Conservation (phyloP, 1,140 invertebrate genomes). For the Meteorus sp. region DNA sequence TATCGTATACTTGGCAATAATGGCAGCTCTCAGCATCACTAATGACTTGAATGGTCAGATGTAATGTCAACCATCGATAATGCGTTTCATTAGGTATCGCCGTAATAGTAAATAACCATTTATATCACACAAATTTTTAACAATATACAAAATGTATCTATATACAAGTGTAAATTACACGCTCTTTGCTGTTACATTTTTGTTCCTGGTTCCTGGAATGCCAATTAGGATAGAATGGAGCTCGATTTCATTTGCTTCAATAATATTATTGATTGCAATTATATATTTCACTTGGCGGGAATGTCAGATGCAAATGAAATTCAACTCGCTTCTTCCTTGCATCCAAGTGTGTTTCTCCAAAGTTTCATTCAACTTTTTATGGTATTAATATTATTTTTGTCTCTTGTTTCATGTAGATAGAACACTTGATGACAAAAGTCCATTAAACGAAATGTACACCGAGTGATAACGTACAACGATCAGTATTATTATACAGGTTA, state of each 20-base stretch:
- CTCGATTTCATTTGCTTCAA: too few relatives aligned
- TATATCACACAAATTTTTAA: constrained; percentile 62
- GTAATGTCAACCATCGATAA: not conserved
- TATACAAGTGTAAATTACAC: constrained; percentile 61
- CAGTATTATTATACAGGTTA: constrained; percentile 42
- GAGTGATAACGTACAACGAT: constrained; percentile 52
- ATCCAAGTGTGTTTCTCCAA: too few relatives aligned
- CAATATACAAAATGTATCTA: constrained; percentile 62
- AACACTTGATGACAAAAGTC: constrained; percentile 39
- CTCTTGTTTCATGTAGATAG: constrained; percentile 27
- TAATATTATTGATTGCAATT: too few relatives aligned
- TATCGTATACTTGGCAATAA: not conserved
- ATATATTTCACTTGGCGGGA: too few relatives aligned
- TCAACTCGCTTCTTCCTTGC: too few relatives aligned
- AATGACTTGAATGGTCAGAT: not conserved
- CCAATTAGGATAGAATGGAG: not conserved
- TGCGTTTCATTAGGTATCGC: constrained; percentile 15
- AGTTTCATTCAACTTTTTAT: constrained; percentile 4
- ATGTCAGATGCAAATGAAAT: too few relatives aligned
- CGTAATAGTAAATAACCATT: constrained; percentile 57
- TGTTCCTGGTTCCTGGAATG: constrained; percentile 12
- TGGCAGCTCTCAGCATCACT: not conserved
- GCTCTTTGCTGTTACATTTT: constrained; percentile 40
- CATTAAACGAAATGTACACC: constrained; percentile 49
- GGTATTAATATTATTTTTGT: constrained; percentile 10